Conservation (phyloP, 37 sponge, comb jelly and placozoan genomes). For the Chondrosia reniformis region DNA sequence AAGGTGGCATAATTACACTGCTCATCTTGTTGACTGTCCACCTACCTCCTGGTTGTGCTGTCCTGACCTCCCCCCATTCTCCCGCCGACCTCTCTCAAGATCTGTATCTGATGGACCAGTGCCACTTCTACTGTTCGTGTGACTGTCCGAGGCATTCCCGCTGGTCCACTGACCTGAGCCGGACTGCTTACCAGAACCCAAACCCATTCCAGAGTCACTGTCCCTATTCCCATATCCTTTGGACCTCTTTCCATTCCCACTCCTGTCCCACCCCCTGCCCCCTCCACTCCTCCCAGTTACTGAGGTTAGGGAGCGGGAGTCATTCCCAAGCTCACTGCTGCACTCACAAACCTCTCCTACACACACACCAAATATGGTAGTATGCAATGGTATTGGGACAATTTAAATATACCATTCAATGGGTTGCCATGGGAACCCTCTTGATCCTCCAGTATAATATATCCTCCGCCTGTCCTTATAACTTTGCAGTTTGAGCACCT, state of each 20-base stretch:
- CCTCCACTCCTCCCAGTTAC: background rate
- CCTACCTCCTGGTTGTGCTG: no score
- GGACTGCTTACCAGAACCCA: background rate
- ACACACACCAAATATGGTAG: background rate
- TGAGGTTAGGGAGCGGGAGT: background rate
- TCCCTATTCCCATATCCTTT: background rate
- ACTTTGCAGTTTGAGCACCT: conserved; percentile 58
- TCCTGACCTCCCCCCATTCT: background rate
- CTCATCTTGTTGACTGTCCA: no score
- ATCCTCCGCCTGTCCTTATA: conserved; percentile 77
- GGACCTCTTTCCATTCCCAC: background rate
- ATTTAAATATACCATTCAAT: no score
- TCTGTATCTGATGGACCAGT: background rate
- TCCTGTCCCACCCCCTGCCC: background rate
- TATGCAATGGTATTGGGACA: no score
- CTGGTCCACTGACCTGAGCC: no score
- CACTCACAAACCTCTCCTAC: background rate
- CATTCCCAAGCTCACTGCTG: background rate
- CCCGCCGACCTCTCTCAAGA: background rate
- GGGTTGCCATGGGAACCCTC: background rate
- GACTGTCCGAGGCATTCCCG: no score
- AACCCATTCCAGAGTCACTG: background rate
- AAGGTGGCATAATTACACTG: no score
- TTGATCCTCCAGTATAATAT: conserved; percentile 64
- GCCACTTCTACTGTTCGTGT: background rate